Evolutionary conservation across 2,888 invertebrate genomes (phyloP).

Genomic region (Calephelis perditalis): DNA sequence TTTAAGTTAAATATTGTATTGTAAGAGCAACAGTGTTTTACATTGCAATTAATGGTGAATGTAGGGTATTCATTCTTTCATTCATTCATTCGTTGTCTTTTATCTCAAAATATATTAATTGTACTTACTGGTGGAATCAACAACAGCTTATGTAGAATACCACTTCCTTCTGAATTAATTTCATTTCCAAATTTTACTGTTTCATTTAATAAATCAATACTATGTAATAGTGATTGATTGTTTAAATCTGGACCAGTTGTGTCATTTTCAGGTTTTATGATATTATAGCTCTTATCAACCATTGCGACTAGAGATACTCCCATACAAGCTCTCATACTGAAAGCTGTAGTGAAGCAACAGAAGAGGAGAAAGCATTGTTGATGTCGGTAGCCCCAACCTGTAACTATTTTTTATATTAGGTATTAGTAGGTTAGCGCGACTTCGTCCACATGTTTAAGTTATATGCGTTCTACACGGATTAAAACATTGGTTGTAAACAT

Average conservation of each 20-base stretch:
- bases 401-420: slow-evolving; percentile 11
- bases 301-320: slow-evolving; percentile 66
- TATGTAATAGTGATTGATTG: background rate
- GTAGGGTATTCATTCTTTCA: no score
- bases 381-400: slow-evolving; percentile 47
- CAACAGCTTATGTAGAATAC: background rate
- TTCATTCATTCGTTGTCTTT: no score
- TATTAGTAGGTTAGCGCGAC: no score
- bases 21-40: no score
- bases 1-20: no score
- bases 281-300: slow-evolving; percentile 35
- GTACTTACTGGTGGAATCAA: slow-evolving; percentile 14
- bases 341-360: slow-evolving; percentile 42
- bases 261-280: background rate
- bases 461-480: no score
- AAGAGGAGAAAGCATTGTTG: slow-evolving; percentile 52
- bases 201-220: background rate
- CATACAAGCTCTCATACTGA: slow-evolving; percentile 38
- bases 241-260: background rate
- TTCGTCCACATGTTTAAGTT: no score
- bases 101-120: background rate
- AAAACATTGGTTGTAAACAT: no score
- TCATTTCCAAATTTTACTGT: background rate
- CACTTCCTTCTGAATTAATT: background rate
- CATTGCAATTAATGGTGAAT: no score